Base-by-base conservation (phyloP, 2,797 vertebrate species). In the Melanotaenia boesemani region DNA sequence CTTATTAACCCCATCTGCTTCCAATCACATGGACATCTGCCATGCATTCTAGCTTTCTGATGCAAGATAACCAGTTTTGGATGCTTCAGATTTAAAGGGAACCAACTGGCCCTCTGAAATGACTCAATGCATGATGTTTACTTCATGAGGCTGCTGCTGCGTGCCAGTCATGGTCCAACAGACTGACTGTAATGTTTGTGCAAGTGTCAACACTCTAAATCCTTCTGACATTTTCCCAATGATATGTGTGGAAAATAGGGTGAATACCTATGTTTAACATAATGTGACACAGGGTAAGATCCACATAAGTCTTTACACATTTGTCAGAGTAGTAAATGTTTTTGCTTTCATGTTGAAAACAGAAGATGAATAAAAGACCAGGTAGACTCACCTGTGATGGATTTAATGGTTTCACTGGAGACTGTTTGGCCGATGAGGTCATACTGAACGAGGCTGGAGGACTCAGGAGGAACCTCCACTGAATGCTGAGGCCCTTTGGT, bases 401-500 rank as follows among this genome's bases (percentile, higher is more conserved):
- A 99, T 92, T 97, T 98, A 79, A 98, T 96, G 30, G 94, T 98
- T 92, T 99, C 98, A 80, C 94, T 97, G 81, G 97, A 98, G 75
- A 99, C 98, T 0, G 97, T 99, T 93, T 99, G 97, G 57, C 97
- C 97, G 71, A 97, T 95, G 79, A 99, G 95, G 82, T 99, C 98
- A 86, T 99, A 99, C 73, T 99, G 98, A 83, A 99, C 97, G 63
- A 99, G 96, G 89, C 98, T 99, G 87, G 98, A 99, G 63, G 98
- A 99, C 89, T 99, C 97, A 72, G 97, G 94, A 34, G 98, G 98
- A 57, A 99, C 97, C 92, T 98, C 98, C 87, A 99, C 98, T 22
- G 98, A 99, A 74, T 98, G 94, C 90, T 98, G 88, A 0, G 97
- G 97, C 64, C 97, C 98, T 95, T 99, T 99, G 78, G 97, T 99